Conservation (phyloP, 2,888 invertebrate species). For the Epirrhoe alternata region DNA sequence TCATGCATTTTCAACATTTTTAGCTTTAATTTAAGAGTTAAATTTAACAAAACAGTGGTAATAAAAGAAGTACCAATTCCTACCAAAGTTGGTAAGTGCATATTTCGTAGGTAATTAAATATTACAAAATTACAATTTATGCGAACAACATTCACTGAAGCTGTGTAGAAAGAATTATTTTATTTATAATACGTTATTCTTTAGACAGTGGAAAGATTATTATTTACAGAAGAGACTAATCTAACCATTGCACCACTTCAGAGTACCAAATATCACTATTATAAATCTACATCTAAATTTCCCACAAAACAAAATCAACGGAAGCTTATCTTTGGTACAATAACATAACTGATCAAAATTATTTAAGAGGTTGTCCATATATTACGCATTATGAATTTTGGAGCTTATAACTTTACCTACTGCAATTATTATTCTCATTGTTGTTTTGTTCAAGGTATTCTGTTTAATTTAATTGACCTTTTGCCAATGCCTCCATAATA, state of each 20-base stretch:
- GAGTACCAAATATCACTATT: conserved; percentile 61
- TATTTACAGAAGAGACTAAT: conserved; percentile 68
- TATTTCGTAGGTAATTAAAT: neutral
- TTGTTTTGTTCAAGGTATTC: conserved; percentile 3
- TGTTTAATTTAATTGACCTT: neutral
- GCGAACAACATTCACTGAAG: conserved; percentile 72
- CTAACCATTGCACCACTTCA: conserved; percentile 79
- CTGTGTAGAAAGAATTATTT: conserved; percentile 58
- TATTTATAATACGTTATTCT: conserved; percentile 35
- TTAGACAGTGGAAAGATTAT: conserved; percentile 60
- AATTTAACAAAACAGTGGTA: conserved; percentile 67
- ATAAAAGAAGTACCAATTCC: neutral
- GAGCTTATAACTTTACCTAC: neutral
- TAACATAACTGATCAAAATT: conserved; percentile 48
- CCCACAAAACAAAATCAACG: conserved; percentile 51
- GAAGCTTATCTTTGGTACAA: conserved; percentile 82
- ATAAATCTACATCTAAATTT: conserved; percentile 36
- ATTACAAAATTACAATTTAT: conserved; percentile 21
- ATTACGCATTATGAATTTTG: conserved; percentile 13
- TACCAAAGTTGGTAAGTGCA: neutral
- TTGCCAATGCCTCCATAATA: neutral
- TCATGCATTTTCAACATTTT: neutral
- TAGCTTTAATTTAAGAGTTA: neutral
- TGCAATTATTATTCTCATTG: neutral
- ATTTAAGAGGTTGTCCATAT: conserved; percentile 50